A percentile compares a stretch with the other conserved stretches of the same genome.
These are phyloP conservation scores for Pteronura brasiliensis DNA, from an alignment of 2,113 vertebrate genomes.

Conservation along the genomic window DNA sequence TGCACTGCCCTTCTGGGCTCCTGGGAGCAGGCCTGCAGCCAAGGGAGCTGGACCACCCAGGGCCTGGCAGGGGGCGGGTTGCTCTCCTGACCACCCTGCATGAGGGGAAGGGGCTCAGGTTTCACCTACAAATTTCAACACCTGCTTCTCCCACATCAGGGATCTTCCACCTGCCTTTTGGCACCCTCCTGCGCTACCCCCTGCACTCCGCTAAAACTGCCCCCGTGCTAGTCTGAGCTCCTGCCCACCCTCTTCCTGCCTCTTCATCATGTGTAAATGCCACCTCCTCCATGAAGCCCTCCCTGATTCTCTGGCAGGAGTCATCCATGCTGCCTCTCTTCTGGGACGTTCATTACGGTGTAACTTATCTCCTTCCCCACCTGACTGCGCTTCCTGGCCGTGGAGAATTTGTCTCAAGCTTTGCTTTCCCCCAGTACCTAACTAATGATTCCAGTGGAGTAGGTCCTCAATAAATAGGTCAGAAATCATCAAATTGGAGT, in stretches of 20 bases:
- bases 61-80: too few species aligned
- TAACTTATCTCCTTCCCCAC: accelerated
- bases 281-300: not conserved
- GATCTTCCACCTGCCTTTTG: not conserved
- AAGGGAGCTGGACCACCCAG: not conserved
- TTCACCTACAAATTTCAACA: not conserved
- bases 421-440: not conserved
- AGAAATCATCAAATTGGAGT: not conserved
- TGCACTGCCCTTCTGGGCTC: not conserved
- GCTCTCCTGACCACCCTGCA: too few species aligned
- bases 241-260: not conserved
- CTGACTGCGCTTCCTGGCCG: too few species aligned
- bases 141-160: not conserved
- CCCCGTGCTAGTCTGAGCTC: not conserved
- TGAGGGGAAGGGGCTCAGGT: not conserved
- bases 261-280: not conserved
- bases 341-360: not conserved
- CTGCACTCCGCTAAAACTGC: not conserved
- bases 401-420: too few species aligned
- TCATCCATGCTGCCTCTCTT: not conserved
- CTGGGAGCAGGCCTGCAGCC: not conserved
- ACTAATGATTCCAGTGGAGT: not conserved
- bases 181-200: not conserved
- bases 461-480: not conserved
- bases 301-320: not conserved